A percentile compares a stretch with the other conserved stretches of the same genome.
phyloP scores from a whole-genome alignment of 1,140 invertebrate species.

The Trichonephila inaurata region DNA sequence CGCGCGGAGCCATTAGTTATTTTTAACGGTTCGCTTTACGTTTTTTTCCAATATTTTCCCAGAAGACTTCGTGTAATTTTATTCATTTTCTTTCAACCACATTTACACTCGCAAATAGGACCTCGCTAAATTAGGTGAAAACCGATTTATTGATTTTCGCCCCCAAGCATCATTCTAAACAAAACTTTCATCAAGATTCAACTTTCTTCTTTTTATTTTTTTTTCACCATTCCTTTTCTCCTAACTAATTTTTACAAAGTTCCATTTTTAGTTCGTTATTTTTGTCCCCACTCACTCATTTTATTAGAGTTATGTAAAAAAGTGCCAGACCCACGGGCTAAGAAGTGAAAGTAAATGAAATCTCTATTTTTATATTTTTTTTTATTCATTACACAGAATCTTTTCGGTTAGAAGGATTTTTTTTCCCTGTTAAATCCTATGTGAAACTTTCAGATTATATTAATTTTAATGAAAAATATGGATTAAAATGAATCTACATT shows the following conservation, averaged over 20 bases:
- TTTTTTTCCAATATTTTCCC: conserved; percentile 62
- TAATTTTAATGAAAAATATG: conserved; percentile 56
- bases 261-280: conserved; percentile 54
- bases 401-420: neutral
- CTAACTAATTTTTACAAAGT: conserved; percentile 65
- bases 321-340: conserved; percentile 58
- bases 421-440: neutral
- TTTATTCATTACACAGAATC: neutral
- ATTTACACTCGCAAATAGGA: conserved; percentile 61
- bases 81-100: conserved; percentile 60
- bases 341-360: conserved; percentile 44
- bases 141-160: conserved; percentile 74
- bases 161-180: conserved; percentile 64
- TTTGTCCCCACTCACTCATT: conserved; percentile 10
- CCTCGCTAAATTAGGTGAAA: conserved; percentile 67
- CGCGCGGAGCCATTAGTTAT: conserved; percentile 57
- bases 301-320: conserved; percentile 61
- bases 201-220: conserved; percentile 32
- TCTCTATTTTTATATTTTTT: conserved; percentile 8
- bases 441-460: neutral
- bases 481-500: conserved; percentile 2
- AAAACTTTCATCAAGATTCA: conserved; percentile 70
- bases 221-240: conserved; percentile 33
- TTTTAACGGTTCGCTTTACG: conserved; percentile 60
- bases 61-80: conserved; percentile 28